A percentile compares a stretch with the other conserved stretches of the same genome.
phyloP scores from a whole-genome alignment of 2,888 invertebrate genomes.

The Erebia aethiops region DNA sequence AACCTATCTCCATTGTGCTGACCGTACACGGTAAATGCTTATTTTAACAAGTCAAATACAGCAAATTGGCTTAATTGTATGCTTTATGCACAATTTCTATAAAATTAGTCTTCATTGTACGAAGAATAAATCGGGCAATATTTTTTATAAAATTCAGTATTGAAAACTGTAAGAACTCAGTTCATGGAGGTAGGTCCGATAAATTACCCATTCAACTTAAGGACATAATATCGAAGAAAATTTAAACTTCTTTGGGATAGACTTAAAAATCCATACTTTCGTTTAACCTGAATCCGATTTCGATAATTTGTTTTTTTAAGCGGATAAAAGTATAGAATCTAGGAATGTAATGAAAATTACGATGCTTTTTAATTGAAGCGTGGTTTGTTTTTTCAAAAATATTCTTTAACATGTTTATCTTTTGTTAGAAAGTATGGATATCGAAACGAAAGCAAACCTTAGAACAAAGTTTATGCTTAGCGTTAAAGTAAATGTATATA shows the following conservation, averaged over 20 bases:
- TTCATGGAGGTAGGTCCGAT: not conserved
- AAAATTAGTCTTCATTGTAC: slow-evolving; percentile 9
- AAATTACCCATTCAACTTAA: not conserved
- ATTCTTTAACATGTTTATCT: too few relatives aligned
- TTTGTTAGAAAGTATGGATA: not conserved
- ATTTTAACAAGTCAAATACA: slow-evolving; percentile 42
- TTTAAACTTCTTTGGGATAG: too few relatives aligned
- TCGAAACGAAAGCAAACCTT: slow-evolving; percentile 10
- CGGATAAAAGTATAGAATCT: too few relatives aligned
- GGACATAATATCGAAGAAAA: not conserved
- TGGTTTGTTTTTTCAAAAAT: too few relatives aligned
- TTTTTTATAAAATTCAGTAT: not conserved
- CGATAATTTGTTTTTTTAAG: too few relatives aligned
- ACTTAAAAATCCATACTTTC: too few relatives aligned
- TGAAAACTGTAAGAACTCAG: not conserved
- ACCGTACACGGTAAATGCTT: slow-evolving; percentile 38
- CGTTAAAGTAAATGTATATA: slow-evolving; percentile 23
- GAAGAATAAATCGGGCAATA: not conserved
- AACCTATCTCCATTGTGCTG: slow-evolving; percentile 52
- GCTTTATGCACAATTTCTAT: slow-evolving; percentile 17
- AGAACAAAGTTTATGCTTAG: slow-evolving; percentile 13
- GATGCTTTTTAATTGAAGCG: too few relatives aligned
- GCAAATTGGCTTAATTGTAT: slow-evolving; percentile 42
- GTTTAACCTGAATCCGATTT: too few relatives aligned
- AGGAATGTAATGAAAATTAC: too few relatives aligned